Evolutionary conservation across 1,140 invertebrate genomes (phyloP).

Genomic region (Teleopsis dalmanni): DNA sequence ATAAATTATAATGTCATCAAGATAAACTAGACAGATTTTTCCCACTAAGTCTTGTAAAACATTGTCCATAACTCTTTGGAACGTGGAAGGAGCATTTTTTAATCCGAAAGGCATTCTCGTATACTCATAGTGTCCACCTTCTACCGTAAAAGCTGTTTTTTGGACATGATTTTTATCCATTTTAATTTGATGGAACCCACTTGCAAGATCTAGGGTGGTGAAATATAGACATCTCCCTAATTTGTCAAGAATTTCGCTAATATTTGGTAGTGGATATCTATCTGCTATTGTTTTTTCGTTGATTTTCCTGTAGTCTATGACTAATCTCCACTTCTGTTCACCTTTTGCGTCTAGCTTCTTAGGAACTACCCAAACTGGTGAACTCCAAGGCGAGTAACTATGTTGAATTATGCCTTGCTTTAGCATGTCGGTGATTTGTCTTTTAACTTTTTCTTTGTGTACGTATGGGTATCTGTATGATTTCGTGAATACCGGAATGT

Average conservation of each 20-base stretch:
- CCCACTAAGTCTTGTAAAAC: no score
- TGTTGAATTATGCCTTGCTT: not conserved
- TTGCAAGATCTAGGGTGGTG: not conserved
- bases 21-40: constrained; percentile 13
- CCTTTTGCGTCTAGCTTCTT: not conserved
- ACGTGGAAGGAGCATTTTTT: constrained; percentile 8
- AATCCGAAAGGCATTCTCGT: constrained; percentile 14
- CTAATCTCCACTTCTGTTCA: not conserved
- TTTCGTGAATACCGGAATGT: not conserved
- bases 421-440: no score
- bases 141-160: not conserved
- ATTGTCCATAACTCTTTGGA: constrained; percentile 9
- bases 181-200: not conserved
- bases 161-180: not conserved
- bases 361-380: not conserved
- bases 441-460: no score
- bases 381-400: not conserved
- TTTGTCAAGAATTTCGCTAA: not conserved
- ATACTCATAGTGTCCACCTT: constrained; percentile 7
- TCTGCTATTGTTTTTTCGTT: not conserved
- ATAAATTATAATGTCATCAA: constrained; percentile 12
- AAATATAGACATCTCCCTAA: not conserved
- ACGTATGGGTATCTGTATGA: not conserved
- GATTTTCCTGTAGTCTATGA: not conserved
- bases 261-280: not conserved